Evolutionary conservation across 2,888 invertebrate species (phyloP), one percentile per base, ranked within the genome.

Genomic region (Dryobota labecula): DNA sequence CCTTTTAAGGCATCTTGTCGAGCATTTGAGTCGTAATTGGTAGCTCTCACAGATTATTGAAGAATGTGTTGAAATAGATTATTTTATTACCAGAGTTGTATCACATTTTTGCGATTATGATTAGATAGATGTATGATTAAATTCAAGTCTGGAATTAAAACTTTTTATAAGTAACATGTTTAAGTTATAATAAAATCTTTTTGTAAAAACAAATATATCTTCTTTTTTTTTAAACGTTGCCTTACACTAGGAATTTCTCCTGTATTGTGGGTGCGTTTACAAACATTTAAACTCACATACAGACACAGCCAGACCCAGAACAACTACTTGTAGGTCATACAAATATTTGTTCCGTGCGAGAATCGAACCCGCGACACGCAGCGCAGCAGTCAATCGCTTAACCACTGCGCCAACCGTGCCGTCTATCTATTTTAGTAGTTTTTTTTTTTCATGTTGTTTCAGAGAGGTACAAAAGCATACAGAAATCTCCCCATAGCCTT

Each of bases 1-100:
- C 70, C 41, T 18, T 73, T 7, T 49, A 70, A 18, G 73, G 62
- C 27, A 61, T 43, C 61, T 62, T 61, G 74, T 70, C 41, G 13
- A n/a, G 9, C 41, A 47, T 67, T 41, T 5, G 65, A 51, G 8
- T 47, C 20, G 1, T 70, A 47, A 57, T 72, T 38, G 30, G 30
- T 38, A 57, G 45, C 47, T 56, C 45, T 45, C 24, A 38, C 45
- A 71, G 9, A 36, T 45, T 62, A 45, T 15, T 27, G 15, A 41
- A 73, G 38, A 58, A 70, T 73, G 47, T 73, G 30, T 38, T 30
- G 15, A 38, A 72, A 72, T 38, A 56, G 36, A 38, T 2, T 20
- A 24, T n/a, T 63, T 51, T 18, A 9, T 20, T 27, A 51, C 15
- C n/a, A 36, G 11, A 70, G 24, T 20, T 0, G 1, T 38, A 30